Evolutionary conservation across 2,797 vertebrate genomes (phyloP).

Genomic region (Setipinna tenuifilis): DNA sequence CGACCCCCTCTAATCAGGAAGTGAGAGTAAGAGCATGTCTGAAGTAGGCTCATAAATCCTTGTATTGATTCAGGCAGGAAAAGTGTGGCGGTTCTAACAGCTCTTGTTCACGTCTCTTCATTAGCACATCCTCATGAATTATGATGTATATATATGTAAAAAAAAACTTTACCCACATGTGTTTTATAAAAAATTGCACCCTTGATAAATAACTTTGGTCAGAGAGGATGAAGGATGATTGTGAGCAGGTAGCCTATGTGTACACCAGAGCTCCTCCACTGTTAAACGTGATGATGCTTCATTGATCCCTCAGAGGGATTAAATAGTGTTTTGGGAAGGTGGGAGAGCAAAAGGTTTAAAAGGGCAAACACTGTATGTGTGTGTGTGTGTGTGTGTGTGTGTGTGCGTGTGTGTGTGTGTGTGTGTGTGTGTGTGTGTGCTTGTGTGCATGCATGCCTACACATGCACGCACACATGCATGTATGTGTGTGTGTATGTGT

Average conservation of each 20-base stretch:
- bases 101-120: conserved; percentile 47
- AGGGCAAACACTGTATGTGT: neutral
- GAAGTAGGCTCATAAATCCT: conserved; percentile 65
- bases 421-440: conserved; percentile 22
- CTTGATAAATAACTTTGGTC: conserved; percentile 2
- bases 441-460: neutral
- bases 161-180: neutral
- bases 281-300: neutral
- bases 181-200: neutral
- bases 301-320: neutral
- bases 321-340: neutral
- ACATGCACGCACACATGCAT: neutral
- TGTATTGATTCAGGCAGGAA: conserved; percentile 67
- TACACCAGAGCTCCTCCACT: neutral
- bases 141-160: neutral
- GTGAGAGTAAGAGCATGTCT: conserved; percentile 60
- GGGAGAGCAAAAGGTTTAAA: neutral
- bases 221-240: neutral
- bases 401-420: conserved; percentile 20
- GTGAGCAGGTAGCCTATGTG: neutral
- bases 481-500: conserved; percentile 1
- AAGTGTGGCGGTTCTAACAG: conserved; percentile 60
- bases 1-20: conserved; percentile 61
- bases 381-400: conserved; percentile 14
- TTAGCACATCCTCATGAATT: conserved; percentile 46